phyloP scores from a whole-genome alignment of 2,113 vertebrate genomes.

The Carassius carassius region DNA sequence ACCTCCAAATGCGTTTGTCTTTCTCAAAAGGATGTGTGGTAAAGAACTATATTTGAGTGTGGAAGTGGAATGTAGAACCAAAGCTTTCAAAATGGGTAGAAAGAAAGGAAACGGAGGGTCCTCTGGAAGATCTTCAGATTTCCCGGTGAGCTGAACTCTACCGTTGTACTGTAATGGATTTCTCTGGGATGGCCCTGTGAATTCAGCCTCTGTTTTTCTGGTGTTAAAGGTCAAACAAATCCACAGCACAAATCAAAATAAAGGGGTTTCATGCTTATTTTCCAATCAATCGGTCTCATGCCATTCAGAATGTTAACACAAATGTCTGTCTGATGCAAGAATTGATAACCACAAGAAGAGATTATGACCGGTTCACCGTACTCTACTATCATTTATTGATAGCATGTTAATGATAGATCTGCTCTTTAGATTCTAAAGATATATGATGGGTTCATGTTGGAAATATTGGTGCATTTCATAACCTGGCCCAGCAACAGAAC shows the following conservation, averaged over 20 bases:
- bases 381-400: constrained; percentile 48
- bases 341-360: not conserved
- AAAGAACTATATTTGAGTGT: constrained; percentile 43
- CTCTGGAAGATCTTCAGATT: too few species aligned
- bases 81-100: constrained; percentile 48
- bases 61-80: constrained; percentile 49
- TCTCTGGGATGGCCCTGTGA: not conserved
- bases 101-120: not conserved
- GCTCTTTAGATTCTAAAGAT: constrained; percentile 49
- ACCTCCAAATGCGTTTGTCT: constrained; percentile 63
- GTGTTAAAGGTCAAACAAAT: constrained; percentile 31
- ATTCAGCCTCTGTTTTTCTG: not conserved
- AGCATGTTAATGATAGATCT: constrained; percentile 55
- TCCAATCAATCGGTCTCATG: not conserved
- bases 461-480: constrained; percentile 37
- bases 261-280: not conserved
- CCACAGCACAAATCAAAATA: constrained; percentile 35
- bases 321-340: constrained; percentile 3
- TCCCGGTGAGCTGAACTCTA: not conserved
- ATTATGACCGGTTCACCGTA: not conserved
- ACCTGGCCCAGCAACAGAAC: constrained; percentile 38
- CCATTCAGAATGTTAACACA: not conserved
- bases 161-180: not conserved
- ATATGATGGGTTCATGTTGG: constrained; percentile 45
- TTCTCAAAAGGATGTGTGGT: constrained; percentile 40